These are phyloP conservation scores for Belgica antarctica DNA, from an alignment of 2,888 invertebrate genomes.

Conservation along the genomic window DNA sequence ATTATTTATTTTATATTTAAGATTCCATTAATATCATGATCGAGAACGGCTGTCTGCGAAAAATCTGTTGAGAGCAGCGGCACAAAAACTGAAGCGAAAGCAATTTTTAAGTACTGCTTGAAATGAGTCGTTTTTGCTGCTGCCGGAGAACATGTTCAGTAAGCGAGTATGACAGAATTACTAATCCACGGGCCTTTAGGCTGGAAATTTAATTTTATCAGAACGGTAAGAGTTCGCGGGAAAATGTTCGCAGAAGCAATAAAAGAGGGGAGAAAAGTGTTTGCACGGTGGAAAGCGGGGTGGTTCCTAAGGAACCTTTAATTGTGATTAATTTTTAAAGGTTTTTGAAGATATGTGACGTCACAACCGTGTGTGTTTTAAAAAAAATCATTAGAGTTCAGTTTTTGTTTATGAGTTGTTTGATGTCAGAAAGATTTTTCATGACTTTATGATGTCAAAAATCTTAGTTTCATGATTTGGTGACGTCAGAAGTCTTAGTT, in stretches of 20 bases:
- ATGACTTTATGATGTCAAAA: too few species aligned
- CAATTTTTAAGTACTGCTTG: conserved; percentile 1
- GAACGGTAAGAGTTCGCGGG: neutral
- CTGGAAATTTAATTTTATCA: neutral
- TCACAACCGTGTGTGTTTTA: too few species aligned
- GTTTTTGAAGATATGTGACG: too few species aligned
- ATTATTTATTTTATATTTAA: conserved; percentile 44
- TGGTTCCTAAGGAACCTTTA: too few species aligned
- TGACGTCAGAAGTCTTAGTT: too few species aligned
- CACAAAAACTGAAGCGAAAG: conserved; percentile 8
- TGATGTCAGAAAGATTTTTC: too few species aligned
- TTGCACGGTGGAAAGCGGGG: too few species aligned
- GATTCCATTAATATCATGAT: conserved; percentile 42
- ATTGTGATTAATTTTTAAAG: too few species aligned
- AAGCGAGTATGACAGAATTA: neutral
- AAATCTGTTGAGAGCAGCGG: conserved; percentile 32
- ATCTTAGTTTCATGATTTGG: too few species aligned
- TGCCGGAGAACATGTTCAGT: neutral
- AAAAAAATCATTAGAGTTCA: too few species aligned
- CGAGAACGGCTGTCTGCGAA: conserved; percentile 37
- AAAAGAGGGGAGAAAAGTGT: neutral
- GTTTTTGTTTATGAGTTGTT: too few species aligned
- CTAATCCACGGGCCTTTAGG: neutral
- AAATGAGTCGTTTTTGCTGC: neutral
- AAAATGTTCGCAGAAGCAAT: neutral